A percentile compares a stretch with the other conserved stretches of the same genome.
These are phyloP conservation scores for Pitta sordida DNA, from an alignment of 2,113 vertebrate species.

Conservation along the genomic window DNA sequence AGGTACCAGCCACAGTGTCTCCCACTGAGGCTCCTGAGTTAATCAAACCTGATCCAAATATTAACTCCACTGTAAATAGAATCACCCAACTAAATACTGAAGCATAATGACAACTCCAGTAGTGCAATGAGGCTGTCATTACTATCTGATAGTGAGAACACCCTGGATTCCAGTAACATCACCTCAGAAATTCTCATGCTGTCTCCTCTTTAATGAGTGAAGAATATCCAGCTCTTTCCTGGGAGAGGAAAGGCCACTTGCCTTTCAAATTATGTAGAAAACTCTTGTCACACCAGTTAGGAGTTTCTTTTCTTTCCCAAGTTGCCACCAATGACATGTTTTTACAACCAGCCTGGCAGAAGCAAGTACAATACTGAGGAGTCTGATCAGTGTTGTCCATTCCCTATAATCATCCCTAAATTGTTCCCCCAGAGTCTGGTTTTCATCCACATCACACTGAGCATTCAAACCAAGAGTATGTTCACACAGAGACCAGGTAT, in stretches of 20 bases:
- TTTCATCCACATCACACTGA: not conserved
- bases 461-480: not conserved
- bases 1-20: conserved; percentile 72
- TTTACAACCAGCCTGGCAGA: not conserved
- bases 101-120: not conserved
- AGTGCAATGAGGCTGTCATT: not conserved
- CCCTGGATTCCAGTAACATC: not conserved
- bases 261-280: not conserved
- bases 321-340: not conserved
- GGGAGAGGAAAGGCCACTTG: not conserved
- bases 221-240: not conserved
- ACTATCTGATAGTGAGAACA: not conserved
- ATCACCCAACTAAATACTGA: not conserved
- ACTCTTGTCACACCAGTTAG: not conserved
- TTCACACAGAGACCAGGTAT: not conserved
- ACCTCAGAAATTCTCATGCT: not conserved
- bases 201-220: not conserved
- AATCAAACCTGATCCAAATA: not conserved
- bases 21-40: not conserved
- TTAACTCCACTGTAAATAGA: not conserved
- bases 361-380: not conserved
- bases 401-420: not conserved
- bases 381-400: not conserved
- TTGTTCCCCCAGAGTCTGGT: not conserved
- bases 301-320: not conserved